Base-by-base conservation (phyloP, 2,113 vertebrate genomes). In the Chionis minor region DNA sequence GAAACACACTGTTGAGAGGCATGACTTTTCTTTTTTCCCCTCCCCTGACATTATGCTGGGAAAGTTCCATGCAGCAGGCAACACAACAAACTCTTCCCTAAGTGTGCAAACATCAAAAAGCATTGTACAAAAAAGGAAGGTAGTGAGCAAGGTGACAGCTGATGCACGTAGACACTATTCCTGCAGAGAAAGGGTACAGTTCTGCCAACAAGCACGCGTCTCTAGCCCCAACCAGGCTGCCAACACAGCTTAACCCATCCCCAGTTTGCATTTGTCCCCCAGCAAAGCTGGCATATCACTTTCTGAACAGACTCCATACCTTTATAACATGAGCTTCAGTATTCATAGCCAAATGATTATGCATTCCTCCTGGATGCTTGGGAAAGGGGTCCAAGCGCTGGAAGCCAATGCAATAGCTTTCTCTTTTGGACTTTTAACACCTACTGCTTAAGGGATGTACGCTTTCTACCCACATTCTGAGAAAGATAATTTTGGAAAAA, bases 161-260 rank as follows among this genome's bases (percentile, higher is more conserved):
- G 14, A 8, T 52, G 33, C n/a, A 61, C 2, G 0, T 4, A 4
- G 16, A 32, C 2, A 2, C 24, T 20, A 30, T n/a, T 33, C 30
- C 54, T 49, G 16, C 3, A 1, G 49, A 4, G 8, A 73, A 56
- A 4, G 61, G 27, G 42, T 35, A 42, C 18, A 7, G 30, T 67
- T 38, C 73, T 49, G 45, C 26, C 47, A 42, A 38, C 49, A 35
- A 69, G n/a, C 40, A 19, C 35, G 28, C 6, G 2, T 8, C 35
- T 77, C 56, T 26, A 69, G 52, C n/a, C 49, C 27, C 4, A 42
- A 49, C 19, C 19, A 63, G 55, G 10, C 14, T 80, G 54, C 80
- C 80, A 74, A 21, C 20, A 59, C 28, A 59, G 35, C 58, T 77
- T 78, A 72, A 67, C 40, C 15, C 23, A 73, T 21, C 38, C 45